A percentile compares a stretch with the other conserved stretches of the same genome.
These are phyloP conservation scores for Potamarius usumacintae DNA, from an alignment of 2,113 vertebrate species.

Conservation along the genomic window DNA sequence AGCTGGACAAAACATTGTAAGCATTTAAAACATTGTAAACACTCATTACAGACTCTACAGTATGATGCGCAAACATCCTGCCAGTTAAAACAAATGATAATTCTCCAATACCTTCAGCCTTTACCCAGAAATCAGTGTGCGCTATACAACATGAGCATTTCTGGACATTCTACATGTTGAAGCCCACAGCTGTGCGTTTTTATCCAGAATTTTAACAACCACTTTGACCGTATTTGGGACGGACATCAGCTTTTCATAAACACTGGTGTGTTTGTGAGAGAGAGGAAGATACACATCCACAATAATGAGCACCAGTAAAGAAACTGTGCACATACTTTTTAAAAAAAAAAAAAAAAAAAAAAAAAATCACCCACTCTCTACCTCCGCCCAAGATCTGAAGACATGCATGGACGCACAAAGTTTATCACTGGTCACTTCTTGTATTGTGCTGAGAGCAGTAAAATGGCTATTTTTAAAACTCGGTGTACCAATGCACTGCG, in stretches of 20 bases:
- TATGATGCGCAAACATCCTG: background rate
- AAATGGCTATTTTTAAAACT: conserved; percentile 39
- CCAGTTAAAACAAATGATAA: background rate
- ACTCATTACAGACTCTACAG: background rate
- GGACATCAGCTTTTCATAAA: background rate
- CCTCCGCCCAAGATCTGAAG: conserved; percentile 44
- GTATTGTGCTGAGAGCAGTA: conserved; percentile 26
- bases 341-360: no score
- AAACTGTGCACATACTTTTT: conserved; percentile 56
- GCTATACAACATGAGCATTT: background rate
- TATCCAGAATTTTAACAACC: background rate
- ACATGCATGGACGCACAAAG: background rate
- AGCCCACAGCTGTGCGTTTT: background rate
- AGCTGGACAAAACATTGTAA: background rate
- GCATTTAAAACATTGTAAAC: no score
- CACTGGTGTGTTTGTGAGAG: background rate
- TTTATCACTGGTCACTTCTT: conserved; percentile 7
- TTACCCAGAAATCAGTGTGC: background rate
- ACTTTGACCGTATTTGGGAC: background rate
- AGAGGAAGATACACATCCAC: conserved; percentile 47
- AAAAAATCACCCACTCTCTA: conserved; percentile 54
- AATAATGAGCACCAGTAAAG: conserved; percentile 52
- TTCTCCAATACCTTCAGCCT: background rate
- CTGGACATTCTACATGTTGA: background rate
- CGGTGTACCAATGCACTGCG: background rate